Evolutionary conservation across 92 coral and sea anemone species (phyloP).

Genomic region (Nematostella vectensis): DNA sequence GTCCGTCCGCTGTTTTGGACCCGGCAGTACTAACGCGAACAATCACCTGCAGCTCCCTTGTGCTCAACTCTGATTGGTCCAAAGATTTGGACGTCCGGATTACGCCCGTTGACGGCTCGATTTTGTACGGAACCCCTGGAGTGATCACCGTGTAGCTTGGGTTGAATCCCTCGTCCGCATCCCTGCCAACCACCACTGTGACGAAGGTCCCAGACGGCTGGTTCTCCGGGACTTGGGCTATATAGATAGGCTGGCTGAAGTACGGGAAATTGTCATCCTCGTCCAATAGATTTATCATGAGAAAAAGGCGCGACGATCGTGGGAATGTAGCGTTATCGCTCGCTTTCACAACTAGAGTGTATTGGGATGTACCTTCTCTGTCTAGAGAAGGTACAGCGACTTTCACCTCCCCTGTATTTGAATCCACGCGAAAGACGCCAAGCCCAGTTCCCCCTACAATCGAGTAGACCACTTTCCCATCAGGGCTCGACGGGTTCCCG

Average conservation of each 20-base stretch:
- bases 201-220: constrained; percentile 28
- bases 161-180: constrained; percentile 20
- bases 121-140: constrained; percentile 7
- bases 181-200: constrained; percentile 36
- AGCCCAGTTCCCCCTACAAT: constrained; percentile 49
- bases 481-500: constrained; percentile 15
- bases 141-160: constrained; percentile 9
- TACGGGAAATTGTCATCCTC: constrained; percentile 57
- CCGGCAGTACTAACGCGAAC: constrained; percentile 8
- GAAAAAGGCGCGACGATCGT: constrained; percentile 47
- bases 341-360: constrained; percentile 48
- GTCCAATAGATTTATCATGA: constrained; percentile 47
- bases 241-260: constrained; percentile 44
- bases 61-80: constrained; percentile 4
- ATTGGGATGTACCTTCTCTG: constrained; percentile 37
- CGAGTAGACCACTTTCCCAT: constrained; percentile 34
- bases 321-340: constrained; percentile 59
- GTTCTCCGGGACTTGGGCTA: constrained; percentile 38
- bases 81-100: constrained; percentile 25
- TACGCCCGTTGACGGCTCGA: constrained; percentile 47
- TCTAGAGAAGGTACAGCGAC: constrained; percentile 28
- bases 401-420: constrained; percentile 33
- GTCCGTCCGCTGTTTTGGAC: constrained; percentile 13
- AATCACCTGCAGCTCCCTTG: constrained; percentile 11
- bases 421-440: constrained; percentile 44